Evolutionary conservation across 2,888 invertebrate genomes (phyloP).

Genomic region (Melitaea athalia): DNA sequence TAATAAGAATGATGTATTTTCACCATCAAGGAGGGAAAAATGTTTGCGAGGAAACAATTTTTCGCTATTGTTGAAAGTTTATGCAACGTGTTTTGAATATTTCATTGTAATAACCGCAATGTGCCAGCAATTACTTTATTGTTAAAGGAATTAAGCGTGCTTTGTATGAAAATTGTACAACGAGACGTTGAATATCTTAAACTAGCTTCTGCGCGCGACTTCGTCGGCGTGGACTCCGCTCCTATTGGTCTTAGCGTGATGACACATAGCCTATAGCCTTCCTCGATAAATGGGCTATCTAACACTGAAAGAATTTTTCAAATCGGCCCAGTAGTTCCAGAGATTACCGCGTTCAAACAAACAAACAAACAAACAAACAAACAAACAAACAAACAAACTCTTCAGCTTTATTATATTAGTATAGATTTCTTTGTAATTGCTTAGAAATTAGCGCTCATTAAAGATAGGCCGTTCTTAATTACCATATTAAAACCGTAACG

Average conservation of each 20-base stretch:
- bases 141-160: conserved; percentile 40
- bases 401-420: no score
- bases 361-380: no score
- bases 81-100: conserved; percentile 59
- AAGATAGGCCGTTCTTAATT: not conserved
- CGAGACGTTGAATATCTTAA: conserved; percentile 24
- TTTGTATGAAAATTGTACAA: conserved; percentile 35
- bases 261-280: no score
- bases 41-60: conserved; percentile 57
- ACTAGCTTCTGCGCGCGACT: no score
- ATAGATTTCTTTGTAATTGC: conserved; percentile 20
- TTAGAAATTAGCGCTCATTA: not conserved
- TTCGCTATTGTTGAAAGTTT: conserved; percentile 54
- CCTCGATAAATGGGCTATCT: no score
- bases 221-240: no score
- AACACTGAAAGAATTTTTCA: no score
- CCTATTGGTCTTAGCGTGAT: no score
- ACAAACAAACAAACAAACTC: no score
- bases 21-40: conserved; percentile 48
- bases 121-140: conserved; percentile 44
- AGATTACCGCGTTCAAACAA: no score
- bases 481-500: not conserved
- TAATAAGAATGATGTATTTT: conserved; percentile 3
- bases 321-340: no score
- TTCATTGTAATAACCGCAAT: conserved; percentile 50